Evolutionary conservation across 2,113 vertebrate species (phyloP), one percentile per base, ranked within the genome.

Genomic region (Oreochromis aureus): DNA sequence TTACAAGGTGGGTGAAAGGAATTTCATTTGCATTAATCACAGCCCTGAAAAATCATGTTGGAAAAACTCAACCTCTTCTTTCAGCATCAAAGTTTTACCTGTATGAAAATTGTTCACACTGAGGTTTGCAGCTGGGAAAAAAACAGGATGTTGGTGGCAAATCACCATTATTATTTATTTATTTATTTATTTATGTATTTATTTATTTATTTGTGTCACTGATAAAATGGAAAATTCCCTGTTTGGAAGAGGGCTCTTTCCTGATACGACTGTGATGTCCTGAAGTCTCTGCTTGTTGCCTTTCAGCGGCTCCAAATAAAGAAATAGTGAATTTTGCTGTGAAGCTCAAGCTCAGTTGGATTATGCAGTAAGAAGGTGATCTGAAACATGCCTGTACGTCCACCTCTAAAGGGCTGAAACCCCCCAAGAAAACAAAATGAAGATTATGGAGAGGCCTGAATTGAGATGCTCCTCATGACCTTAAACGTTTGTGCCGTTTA

Each of bases 11-110:
- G 55, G 11, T 6, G 12, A 27, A 27, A 30, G 54, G 30, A 79
- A 71, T 80, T 73, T 81, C 4, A 89, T 81, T 81, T 86, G 85
- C 61, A 80, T 81, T 46, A 44, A 56, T 56, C 58, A 24, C 79
- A 12, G 12, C n/a, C 9, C 10, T 53, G 22, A 78, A 76, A 79
- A 36, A 12, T 54, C 5, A 16, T 32, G 36, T 24, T n/a, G 55
- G 19, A 63, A 24, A 32, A 59, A 10, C 10, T 22, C 44, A 32
- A 51, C 16, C 15, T 16, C 10, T 51, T 18, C 34, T 55, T 80
- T 19, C 58, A 41, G 4, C 36, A 24, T 24, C 15, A 80, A 36
- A 34, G 27, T 32, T 51, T 51, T 46, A 51, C 22, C 58, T 51
- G 30, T 24, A 36, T 1, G 3, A 55, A 59, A 85, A 66, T 8